A percentile compares a stretch with the other conserved stretches of the same genome.
Evolutionary conservation across 2,888 invertebrate genomes (phyloP).

Genomic region (Ennomos quercinarius): DNA sequence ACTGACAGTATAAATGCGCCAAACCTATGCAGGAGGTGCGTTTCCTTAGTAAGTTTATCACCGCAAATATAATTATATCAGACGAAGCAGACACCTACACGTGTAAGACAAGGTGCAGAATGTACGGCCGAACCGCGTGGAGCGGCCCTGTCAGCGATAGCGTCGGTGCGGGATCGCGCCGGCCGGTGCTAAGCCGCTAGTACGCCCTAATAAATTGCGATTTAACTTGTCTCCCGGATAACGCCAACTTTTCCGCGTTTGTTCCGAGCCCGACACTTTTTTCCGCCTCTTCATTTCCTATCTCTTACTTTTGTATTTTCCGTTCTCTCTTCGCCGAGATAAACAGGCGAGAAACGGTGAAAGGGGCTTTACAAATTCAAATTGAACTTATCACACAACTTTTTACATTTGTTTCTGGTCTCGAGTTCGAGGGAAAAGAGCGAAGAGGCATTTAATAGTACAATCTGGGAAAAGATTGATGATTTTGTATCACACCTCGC

Average conservation of each 20-base stretch:
- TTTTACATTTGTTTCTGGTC: conserved; percentile 86
- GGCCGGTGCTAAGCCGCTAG: conserved; percentile 73
- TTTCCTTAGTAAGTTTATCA: too few relatives aligned
- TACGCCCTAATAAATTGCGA: conserved; percentile 85
- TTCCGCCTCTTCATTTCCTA: conserved; percentile 86
- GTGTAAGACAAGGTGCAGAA: conserved; percentile 2
- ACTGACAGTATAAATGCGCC: conserved; percentile 1
- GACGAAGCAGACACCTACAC: not conserved
- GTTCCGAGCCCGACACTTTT: conserved; percentile 84
- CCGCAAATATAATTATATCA: too few relatives aligned
- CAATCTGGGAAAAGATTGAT: conserved; percentile 85
- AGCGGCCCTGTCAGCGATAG: conserved; percentile 30
- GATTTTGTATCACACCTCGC: conserved; percentile 86
- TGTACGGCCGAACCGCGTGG: not conserved
- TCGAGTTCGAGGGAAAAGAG: conserved; percentile 82
- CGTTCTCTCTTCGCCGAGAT: conserved; percentile 82
- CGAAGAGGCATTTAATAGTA: conserved; percentile 85
- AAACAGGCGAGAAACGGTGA: conserved; percentile 85
- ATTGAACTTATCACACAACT: conserved; percentile 86
- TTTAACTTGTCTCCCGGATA: conserved; percentile 85
- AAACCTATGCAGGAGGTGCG: too few relatives aligned
- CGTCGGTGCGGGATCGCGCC: conserved; percentile 42
- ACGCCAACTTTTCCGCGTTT: conserved; percentile 84
- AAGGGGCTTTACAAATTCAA: conserved; percentile 86
- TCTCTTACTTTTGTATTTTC: conserved; percentile 86